phyloP scores from a whole-genome alignment of 2,797 vertebrate species.

The Trachurus trachurus region DNA sequence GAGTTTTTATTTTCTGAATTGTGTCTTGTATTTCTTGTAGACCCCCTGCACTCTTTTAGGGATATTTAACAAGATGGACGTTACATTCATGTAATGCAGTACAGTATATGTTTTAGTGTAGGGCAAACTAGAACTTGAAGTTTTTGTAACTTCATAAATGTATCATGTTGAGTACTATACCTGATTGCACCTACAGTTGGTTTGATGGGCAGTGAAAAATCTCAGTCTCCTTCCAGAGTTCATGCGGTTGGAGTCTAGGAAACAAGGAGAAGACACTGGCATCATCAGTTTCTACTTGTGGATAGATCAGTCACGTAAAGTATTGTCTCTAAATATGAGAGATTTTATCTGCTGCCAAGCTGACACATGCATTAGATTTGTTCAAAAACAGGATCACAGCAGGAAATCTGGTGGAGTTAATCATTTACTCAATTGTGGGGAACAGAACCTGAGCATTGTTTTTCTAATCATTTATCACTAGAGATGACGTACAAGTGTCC shows the following conservation, averaged over 20 bases:
- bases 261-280: conserved; percentile 20
- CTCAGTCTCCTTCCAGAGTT: neutral
- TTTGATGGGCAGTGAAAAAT: conserved; percentile 20
- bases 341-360: conserved; percentile 35
- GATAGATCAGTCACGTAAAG: conserved; percentile 29
- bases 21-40: neutral
- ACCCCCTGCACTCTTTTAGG: too few species aligned
- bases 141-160: too few species aligned
- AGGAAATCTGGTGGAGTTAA: conserved; percentile 21
- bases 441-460: conserved; percentile 40
- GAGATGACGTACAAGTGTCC: conserved; percentile 22
- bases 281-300: conserved; percentile 21
- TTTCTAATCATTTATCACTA: conserved; percentile 32
- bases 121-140: too few species aligned
- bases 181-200: conserved; percentile 9
- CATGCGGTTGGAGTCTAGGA: neutral
- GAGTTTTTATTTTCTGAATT: neutral
- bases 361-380: conserved; percentile 44
- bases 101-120: too few species aligned
- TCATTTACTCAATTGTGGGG: conserved; percentile 4
- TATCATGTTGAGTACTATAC: too few species aligned
- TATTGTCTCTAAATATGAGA: conserved; percentile 29
- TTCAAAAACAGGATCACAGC: conserved; percentile 16
- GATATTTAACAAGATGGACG: too few species aligned
- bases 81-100: too few species aligned